Conservation (phyloP, 1,140 invertebrate genomes). For the Nautilus pompilius region DNA sequence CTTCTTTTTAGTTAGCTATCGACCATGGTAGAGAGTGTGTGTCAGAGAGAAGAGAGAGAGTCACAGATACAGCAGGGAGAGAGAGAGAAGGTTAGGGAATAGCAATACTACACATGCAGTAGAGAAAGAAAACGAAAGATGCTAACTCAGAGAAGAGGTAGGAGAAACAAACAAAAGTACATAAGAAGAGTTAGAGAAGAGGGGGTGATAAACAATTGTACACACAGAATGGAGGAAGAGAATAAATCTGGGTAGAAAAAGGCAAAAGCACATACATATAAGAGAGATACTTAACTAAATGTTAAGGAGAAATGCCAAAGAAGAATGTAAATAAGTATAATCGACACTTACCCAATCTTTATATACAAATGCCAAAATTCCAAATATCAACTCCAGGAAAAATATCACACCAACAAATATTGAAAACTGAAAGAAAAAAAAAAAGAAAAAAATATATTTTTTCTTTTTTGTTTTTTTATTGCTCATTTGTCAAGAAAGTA, state of each 20-base stretch:
- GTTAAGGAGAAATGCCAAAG: background rate
- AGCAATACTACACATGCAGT: background rate
- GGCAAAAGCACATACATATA: background rate
- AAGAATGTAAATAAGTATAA: background rate
- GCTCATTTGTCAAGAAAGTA: too few relatives aligned
- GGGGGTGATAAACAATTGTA: background rate
- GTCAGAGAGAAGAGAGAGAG: background rate
- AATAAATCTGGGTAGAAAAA: background rate
- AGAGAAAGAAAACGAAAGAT: background rate
- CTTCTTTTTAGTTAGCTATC: too few relatives aligned
- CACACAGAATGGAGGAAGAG: background rate
- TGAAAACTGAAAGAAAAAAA: slow-evolving; percentile 77
- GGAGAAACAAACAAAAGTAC: background rate
- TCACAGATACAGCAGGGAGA: background rate
- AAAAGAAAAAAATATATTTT: slow-evolving; percentile 4
- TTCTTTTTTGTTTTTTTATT: too few relatives aligned
- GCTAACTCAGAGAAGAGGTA: background rate
- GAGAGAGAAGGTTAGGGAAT: background rate
- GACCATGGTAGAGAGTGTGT: background rate
- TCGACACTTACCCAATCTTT: slow-evolving; percentile 86
- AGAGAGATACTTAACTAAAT: background rate
- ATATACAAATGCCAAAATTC: slow-evolving; percentile 89
- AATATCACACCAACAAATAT: slow-evolving; percentile 86
- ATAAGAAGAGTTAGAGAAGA: background rate
- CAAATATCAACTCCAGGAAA: slow-evolving; percentile 84